Evolutionary conservation across 1,140 invertebrate species (phyloP).

Genomic region (Trichonephila clavipes): DNA sequence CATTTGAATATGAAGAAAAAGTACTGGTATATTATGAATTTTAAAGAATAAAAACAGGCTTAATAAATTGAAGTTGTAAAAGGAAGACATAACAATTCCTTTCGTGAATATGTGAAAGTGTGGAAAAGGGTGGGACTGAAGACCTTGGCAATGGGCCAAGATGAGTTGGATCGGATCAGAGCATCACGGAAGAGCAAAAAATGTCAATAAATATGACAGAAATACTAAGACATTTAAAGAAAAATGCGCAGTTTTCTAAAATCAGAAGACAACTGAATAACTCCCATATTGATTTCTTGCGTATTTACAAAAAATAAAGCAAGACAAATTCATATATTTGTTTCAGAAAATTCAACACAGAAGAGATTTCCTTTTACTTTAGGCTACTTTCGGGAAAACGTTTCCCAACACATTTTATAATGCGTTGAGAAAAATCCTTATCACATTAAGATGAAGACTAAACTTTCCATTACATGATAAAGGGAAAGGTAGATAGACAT

Average conservation of each 20-base stretch:
- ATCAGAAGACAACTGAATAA: too few relatives aligned
- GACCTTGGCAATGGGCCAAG: conserved; percentile 13
- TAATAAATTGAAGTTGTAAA: not conserved
- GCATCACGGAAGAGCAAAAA: not conserved
- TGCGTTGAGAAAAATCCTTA: too few relatives aligned
- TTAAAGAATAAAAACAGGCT: not conserved
- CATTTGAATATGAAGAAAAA: not conserved
- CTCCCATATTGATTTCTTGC: too few relatives aligned
- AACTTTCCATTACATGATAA: too few relatives aligned
- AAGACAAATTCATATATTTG: too few relatives aligned
- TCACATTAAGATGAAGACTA: too few relatives aligned
- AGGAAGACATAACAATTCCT: not conserved
- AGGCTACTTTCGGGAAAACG: too few relatives aligned
- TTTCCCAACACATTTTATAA: too few relatives aligned
- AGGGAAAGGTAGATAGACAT: too few relatives aligned
- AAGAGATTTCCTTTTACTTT: too few relatives aligned
- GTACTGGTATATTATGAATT: not conserved
- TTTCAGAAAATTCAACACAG: too few relatives aligned
- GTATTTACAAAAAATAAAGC: too few relatives aligned
- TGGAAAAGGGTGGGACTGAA: not conserved
- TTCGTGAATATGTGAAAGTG: not conserved
- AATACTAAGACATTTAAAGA: not conserved
- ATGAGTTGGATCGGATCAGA: not conserved
- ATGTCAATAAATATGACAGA: not conserved
- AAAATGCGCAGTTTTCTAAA: not conserved